Evolutionary conservation across 2,888 invertebrate genomes (phyloP).

Genomic region (Hypena proboscidalis): DNA sequence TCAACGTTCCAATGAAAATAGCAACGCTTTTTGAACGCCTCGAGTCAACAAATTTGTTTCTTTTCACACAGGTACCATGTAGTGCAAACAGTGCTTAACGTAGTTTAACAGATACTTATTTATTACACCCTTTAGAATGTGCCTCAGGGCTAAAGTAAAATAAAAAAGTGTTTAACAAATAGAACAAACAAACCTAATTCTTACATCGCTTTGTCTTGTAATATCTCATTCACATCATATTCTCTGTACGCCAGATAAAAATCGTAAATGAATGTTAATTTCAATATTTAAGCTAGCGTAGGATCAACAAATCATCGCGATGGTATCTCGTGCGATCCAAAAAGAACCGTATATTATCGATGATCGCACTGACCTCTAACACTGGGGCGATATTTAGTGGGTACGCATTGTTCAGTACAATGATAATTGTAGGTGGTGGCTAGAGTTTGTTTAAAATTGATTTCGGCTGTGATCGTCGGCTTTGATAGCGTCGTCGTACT

Average conservation of each 20-base stretch:
- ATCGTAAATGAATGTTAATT: conserved; percentile 81
- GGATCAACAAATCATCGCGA: conserved; percentile 83
- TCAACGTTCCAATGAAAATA: conserved; percentile 30
- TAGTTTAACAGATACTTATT: background rate
- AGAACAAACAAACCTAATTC: conserved; percentile 26
- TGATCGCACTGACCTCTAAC: conserved; percentile 75
- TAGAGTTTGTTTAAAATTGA: conserved; percentile 84
- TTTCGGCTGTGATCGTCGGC: conserved; percentile 74
- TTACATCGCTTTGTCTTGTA: conserved; percentile 32
- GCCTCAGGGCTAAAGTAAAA: background rate
- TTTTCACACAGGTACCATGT: conserved; percentile 7
- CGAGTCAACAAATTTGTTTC: conserved; percentile 17
- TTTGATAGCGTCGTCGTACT: conserved; percentile 69
- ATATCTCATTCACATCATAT: conserved; percentile 43
- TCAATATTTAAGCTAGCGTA: conserved; percentile 80
- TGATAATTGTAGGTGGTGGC: conserved; percentile 82
- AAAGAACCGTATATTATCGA: conserved; percentile 77
- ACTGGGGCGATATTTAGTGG: conserved; percentile 71
- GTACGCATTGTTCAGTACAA: conserved; percentile 74
- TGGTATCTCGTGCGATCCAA: conserved; percentile 76
- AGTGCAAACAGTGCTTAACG: background rate
- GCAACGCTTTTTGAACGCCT: conserved; percentile 24
- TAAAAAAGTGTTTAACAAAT: conserved; percentile 13
- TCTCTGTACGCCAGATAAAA: conserved; percentile 59
- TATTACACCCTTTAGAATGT: background rate